These are phyloP conservation scores for Autographa gamma DNA, from an alignment of 2,888 invertebrate genomes.

Conservation along the genomic window DNA sequence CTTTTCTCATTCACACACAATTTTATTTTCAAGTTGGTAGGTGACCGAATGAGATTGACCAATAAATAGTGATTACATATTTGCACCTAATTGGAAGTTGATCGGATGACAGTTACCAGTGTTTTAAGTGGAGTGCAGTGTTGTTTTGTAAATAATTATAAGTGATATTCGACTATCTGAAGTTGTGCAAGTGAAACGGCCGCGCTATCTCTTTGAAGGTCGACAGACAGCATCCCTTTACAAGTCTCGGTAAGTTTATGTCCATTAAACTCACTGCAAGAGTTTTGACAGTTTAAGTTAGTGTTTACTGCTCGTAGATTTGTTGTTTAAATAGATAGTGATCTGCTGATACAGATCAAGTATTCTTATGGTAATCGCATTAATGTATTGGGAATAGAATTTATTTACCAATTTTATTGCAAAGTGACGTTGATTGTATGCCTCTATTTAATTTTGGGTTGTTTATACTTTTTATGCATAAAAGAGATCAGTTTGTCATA, in stretches of 20 bases:
- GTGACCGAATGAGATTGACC: conserved; percentile 52
- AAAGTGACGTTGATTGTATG: background rate
- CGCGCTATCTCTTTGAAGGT: conserved; percentile 27
- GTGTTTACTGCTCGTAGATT: background rate
- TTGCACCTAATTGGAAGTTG: background rate
- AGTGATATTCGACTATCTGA: conserved; percentile 3
- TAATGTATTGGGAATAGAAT: background rate
- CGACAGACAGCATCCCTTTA: conserved; percentile 10
- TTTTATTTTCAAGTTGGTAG: conserved; percentile 53
- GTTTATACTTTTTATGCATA: background rate
- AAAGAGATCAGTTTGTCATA: background rate
- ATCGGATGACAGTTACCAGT: conserved; percentile 5
- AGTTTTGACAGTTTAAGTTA: background rate
- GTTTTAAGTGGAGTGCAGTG: conserved; percentile 3
- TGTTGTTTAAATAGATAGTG: background rate
- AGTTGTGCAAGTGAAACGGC: conserved; percentile 23
- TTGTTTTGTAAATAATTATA: conserved; percentile 15
- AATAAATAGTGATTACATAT: conserved; percentile 18
- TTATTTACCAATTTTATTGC: background rate
- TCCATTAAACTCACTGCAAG: background rate
- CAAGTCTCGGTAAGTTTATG: conserved; percentile 24
- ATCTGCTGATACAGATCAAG: background rate
- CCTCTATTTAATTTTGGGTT: no score
- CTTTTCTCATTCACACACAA: conserved; percentile 54
- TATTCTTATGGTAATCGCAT: background rate